phyloP scores from a whole-genome alignment of 2,888 invertebrate genomes.

The Chaetoderma sp. region DNA sequence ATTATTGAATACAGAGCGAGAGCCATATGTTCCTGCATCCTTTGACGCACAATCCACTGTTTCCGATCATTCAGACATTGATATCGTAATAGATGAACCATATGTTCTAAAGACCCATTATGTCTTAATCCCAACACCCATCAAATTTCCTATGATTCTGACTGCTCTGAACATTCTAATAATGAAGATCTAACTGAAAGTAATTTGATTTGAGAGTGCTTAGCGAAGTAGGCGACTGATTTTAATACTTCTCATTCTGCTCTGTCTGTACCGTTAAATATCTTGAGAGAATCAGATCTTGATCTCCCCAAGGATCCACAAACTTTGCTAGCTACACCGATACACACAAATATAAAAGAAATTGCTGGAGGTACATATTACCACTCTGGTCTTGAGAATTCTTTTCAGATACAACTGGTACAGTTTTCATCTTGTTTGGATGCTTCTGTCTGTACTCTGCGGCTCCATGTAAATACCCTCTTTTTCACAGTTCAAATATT shows the following conservation, averaged over 20 bases:
- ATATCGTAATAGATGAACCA: too few relatives aligned
- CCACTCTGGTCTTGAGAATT: slow-evolving; percentile 30
- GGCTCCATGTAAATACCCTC: slow-evolving; percentile 31
- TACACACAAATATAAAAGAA: slow-evolving; percentile 1
- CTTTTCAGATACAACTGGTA: not conserved
- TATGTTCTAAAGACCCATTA: too few relatives aligned
- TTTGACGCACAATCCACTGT: too few relatives aligned
- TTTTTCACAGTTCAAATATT: slow-evolving; percentile 27
- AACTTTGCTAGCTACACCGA: slow-evolving; percentile 34
- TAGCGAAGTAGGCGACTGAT: not conserved
- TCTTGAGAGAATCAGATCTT: not conserved
- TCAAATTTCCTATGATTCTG: too few relatives aligned
- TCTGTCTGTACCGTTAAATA: not conserved
- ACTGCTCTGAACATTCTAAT: too few relatives aligned
- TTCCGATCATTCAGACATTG: too few relatives aligned
- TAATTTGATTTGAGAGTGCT: not conserved
- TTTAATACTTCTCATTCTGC: not conserved
- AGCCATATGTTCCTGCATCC: too few relatives aligned
- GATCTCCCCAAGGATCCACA: slow-evolving; percentile 36
- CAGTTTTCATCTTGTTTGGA: not conserved
- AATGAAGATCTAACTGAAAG: too few relatives aligned
- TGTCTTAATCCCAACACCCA: too few relatives aligned
- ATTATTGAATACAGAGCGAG: too few relatives aligned
- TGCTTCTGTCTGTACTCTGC: not conserved
- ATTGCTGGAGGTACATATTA: slow-evolving; percentile 33